A percentile compares a stretch with the other conserved stretches of the same genome.
Conservation (phyloP, 2,888 invertebrate genomes). For the Hypselothyrea guttata region DNA sequence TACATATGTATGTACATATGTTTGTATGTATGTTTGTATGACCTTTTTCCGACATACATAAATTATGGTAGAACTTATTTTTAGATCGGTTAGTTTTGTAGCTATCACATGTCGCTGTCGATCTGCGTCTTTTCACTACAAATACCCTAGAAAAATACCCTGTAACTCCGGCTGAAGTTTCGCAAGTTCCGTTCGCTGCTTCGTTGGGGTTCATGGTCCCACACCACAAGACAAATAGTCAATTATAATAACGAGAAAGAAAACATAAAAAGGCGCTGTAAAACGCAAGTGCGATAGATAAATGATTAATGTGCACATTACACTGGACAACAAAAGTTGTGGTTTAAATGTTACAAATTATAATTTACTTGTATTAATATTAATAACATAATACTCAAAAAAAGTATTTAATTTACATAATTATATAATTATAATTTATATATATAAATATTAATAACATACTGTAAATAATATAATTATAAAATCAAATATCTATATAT, state of each 20-base stretch:
- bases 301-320: slow-evolving; percentile 37
- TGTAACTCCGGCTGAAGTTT: slow-evolving; percentile 2
- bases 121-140: slow-evolving; percentile 13
- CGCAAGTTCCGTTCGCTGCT: slow-evolving; percentile 19
- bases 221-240: slow-evolving; percentile 6
- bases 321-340: slow-evolving; percentile 33
- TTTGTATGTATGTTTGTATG: slow-evolving; percentile 54
- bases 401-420: too few species aligned
- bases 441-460: too few species aligned
- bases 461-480: too few species aligned
- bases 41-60: slow-evolving; percentile 54
- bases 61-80: slow-evolving; percentile 49
- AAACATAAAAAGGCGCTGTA: slow-evolving; percentile 8
- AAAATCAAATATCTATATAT: too few species aligned
- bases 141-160: slow-evolving; percentile 3
- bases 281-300: slow-evolving; percentile 24
- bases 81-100: slow-evolving; percentile 42
- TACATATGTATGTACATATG: slow-evolving; percentile 41
- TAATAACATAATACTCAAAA: too few species aligned
- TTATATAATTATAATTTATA: too few species aligned
- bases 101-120: slow-evolving; percentile 57
- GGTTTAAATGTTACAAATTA: not conserved
- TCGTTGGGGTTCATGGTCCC: slow-evolving; percentile 23
- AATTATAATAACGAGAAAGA: slow-evolving; percentile 12
- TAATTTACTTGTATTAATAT: too few species aligned